Evolutionary conservation across 2,888 invertebrate genomes (phyloP), one percentile per base, ranked within the genome.

Genomic region (Epirrhoe alternata): DNA sequence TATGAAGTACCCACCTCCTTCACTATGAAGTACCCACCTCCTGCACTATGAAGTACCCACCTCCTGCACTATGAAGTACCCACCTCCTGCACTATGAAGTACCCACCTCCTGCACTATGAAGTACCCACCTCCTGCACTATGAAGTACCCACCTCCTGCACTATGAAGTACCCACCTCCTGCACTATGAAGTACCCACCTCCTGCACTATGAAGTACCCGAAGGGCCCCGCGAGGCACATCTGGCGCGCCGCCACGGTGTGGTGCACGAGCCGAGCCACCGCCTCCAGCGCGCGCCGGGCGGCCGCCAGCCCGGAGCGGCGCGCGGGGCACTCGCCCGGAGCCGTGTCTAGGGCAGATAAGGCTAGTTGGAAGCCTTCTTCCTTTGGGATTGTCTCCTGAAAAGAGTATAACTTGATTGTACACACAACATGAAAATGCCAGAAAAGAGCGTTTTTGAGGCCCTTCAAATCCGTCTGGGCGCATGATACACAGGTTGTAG

Each of bases 181-280:
- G 33, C 33, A 33, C 33, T 5, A 33, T 33, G 33, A 33, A 33
- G 33, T 33, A 33, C 10, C 10, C 10, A 97, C 97, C 92, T 98
- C 98, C 73, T 96, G 96, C 59, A 99, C 94, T 47, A 97, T 95
- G 73, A 97, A 96, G 85, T 98, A 98, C 52, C 97, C 95, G 86
- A 98, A 98, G 0, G 98, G 97, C 0, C 98, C 98, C 0, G 98
- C 97, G 30, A 96, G 96, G 65, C 96, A 95, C n/a, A 99, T 95
- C 78, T 95, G 95, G 73, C 96, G 95, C 83, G 96, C 96, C 77
- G 97, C 96, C 33, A 98, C 91, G 65, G 97, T 95, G 68, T 94
- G 94, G 85, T 97, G 96, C 12, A 97, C 97, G 75, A 97, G 96
- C 74, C 95, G 94, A 66, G 96, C 96, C 60, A 97, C 94, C 0